Percentiles rank a stretch among this genome's conserved stretches.
Evolutionary conservation across 2,888 invertebrate species (phyloP).

Genomic region (Lamproptera curius): DNA sequence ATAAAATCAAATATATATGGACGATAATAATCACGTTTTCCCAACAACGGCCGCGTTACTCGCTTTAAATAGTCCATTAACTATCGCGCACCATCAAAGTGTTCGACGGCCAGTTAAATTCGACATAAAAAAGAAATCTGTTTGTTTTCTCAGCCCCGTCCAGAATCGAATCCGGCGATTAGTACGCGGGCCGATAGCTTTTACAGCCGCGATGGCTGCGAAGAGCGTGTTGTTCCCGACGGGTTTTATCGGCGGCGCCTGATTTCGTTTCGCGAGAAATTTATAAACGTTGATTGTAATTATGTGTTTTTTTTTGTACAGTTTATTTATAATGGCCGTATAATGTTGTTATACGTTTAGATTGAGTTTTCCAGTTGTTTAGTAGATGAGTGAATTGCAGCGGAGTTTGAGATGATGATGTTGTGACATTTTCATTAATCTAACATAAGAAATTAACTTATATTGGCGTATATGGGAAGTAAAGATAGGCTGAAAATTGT

Average conservation of each 20-base stretch:
- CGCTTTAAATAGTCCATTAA: not conserved
- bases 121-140: not conserved
- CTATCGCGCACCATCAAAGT: not conserved
- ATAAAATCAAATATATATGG: too few species aligned
- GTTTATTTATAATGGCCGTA: too few species aligned
- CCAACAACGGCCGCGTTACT: not conserved
- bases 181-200: conserved; percentile 14
- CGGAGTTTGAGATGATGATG: too few species aligned
- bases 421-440: too few species aligned
- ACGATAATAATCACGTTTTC: too few species aligned
- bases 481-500: too few species aligned
- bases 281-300: not conserved
- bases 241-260: conserved; percentile 28
- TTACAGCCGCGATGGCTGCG: conserved; percentile 10
- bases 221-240: conserved; percentile 26
- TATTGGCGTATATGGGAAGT: too few species aligned
- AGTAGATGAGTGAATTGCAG: too few species aligned
- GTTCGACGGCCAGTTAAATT: not conserved
- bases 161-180: conserved; percentile 9
- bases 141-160: not conserved
- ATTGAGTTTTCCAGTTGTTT: too few species aligned
- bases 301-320: too few species aligned
- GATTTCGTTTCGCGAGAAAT: conserved; percentile 10
- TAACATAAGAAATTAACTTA: too few species aligned
- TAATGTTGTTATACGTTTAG: too few species aligned